A percentile compares a stretch with the other conserved stretches of the same genome.
phyloP scores from a whole-genome alignment of 1,140 invertebrate species.

The Drosophila nigromelanica region DNA sequence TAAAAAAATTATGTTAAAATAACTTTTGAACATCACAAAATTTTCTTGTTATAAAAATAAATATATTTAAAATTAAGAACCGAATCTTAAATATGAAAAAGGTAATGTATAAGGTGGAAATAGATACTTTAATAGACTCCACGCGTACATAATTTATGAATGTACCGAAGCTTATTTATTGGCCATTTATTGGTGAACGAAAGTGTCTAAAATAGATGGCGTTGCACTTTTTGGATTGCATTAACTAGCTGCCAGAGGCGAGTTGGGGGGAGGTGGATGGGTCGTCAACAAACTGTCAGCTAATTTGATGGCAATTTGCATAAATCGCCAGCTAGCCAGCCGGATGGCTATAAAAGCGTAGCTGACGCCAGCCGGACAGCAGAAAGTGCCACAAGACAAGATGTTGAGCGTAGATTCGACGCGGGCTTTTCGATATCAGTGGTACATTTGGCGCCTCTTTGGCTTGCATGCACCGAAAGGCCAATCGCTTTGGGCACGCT shows the following conservation, averaged over 20 bases:
- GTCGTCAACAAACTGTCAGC: background rate
- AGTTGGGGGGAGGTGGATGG: background rate
- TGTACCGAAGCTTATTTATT: background rate
- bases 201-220: background rate
- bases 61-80: too few relatives aligned
- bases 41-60: too few relatives aligned
- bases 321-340: slow-evolving; percentile 32
- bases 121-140: background rate
- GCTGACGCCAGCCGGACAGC: background rate
- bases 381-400: background rate
- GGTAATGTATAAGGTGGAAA: background rate
- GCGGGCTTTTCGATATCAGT: slow-evolving; percentile 49
- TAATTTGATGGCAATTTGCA: slow-evolving; percentile 63
- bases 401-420: slow-evolving; percentile 46
- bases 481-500: slow-evolving; percentile 20
- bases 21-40: too few relatives aligned
- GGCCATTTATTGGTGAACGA: background rate
- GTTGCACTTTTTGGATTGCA: background rate
- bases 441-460: slow-evolving; percentile 48
- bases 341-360: slow-evolving; percentile 51
- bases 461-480: slow-evolving; percentile 42
- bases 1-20: too few relatives aligned
- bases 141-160: slow-evolving; percentile 4
- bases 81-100: background rate
- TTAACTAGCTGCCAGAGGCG: background rate